Evolutionary conservation across 2,797 vertebrate species (phyloP).

Genomic region (Graptemys geographica): DNA sequence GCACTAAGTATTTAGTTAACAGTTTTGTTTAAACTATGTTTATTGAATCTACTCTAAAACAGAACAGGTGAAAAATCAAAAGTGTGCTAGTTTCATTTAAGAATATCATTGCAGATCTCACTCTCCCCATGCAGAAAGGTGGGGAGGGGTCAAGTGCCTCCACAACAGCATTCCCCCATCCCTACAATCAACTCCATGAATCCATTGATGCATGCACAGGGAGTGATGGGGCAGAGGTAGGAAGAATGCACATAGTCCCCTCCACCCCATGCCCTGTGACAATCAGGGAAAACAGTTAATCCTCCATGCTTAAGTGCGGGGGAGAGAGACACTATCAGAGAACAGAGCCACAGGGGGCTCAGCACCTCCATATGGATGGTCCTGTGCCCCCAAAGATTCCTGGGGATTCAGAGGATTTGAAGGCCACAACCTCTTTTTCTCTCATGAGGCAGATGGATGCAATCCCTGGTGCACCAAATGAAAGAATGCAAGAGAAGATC

Average conservation of each 20-base stretch:
- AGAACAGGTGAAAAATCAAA: background rate
- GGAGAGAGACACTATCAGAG: background rate
- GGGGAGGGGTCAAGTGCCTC: background rate
- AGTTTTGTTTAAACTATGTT: background rate
- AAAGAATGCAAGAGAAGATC: background rate
- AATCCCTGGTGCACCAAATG: background rate
- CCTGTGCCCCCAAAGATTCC: background rate
- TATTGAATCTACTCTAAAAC: background rate
- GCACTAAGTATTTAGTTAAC: background rate
- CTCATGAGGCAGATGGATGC: background rate
- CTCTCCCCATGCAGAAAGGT: background rate
- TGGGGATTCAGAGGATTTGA: background rate
- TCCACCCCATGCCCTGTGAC: background rate
- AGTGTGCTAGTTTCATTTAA: background rate
- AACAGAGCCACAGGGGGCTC: background rate
- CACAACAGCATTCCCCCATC: background rate
- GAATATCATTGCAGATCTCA: background rate
- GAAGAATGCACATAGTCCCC: background rate
- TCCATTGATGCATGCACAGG: background rate
- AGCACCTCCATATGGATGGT: background rate
- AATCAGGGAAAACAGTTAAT: background rate
- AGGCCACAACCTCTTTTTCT: background rate
- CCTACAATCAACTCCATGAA: background rate
- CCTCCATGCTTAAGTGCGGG: background rate
- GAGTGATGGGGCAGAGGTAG: background rate